phyloP scores from a whole-genome alignment of 1,140 invertebrate species.

The Drosophila dunni region DNA sequence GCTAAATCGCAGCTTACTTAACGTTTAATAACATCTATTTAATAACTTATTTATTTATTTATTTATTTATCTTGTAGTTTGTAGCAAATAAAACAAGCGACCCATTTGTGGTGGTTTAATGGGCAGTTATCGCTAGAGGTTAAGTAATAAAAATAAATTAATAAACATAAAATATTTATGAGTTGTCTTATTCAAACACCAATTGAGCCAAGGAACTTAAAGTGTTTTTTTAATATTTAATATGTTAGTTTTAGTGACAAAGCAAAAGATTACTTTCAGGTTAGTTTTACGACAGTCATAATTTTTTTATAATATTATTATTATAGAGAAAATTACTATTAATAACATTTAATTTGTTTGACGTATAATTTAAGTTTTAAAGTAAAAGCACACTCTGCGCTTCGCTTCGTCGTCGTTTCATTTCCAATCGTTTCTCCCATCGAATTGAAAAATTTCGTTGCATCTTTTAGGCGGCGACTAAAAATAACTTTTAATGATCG shows the following conservation, averaged over 20 bases:
- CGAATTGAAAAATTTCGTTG: not conserved
- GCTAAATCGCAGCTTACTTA: slow-evolving; percentile 56
- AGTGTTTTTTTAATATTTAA: not conserved
- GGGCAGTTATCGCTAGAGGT: slow-evolving; percentile 45
- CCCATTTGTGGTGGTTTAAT: slow-evolving; percentile 39
- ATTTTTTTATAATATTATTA: too few relatives aligned
- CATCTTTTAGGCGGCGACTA: slow-evolving; percentile 52
- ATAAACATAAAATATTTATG: slow-evolving; percentile 23
- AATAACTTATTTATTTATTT: slow-evolving; percentile 63
- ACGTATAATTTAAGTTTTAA: too few relatives aligned
- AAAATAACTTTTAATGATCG: slow-evolving; percentile 5
- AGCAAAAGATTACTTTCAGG: too few relatives aligned
- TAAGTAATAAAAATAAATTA: slow-evolving; percentile 74
- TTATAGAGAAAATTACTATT: too few relatives aligned
- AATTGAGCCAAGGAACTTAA: not conserved
- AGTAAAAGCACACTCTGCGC: too few relatives aligned
- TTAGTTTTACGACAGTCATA: too few relatives aligned
- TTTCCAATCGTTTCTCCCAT: not conserved
- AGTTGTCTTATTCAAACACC: not conserved
- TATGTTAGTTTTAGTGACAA: too few relatives aligned
- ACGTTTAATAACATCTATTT: slow-evolving; percentile 53
- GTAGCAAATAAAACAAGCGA: slow-evolving; percentile 42
- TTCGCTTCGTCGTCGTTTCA: not conserved
- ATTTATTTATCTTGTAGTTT: slow-evolving; percentile 78
- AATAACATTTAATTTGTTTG: too few relatives aligned